Evolutionary conservation across 1,140 invertebrate genomes (phyloP), one percentile per base, ranked within the genome.

Genomic region (Chionoecetes opilio): DNA sequence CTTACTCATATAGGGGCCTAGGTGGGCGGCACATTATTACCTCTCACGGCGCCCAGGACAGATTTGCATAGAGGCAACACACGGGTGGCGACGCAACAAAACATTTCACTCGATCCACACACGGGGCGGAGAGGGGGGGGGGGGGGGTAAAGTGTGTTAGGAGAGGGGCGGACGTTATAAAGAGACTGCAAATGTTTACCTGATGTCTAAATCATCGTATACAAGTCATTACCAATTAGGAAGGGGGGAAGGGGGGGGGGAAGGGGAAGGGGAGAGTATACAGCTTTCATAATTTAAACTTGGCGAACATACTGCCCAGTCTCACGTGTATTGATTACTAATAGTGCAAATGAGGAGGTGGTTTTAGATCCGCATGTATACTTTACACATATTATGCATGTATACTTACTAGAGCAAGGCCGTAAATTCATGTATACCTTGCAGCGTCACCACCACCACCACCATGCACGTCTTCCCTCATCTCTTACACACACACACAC

Each of bases 1-100:
- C 63, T 75, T 75, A 75, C 63, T 75, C 63, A 75, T 75, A n/a
- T n/a, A n/a, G n/a, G n/a, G n/a, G n/a, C n/a, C n/a, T n/a, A 75
- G 63, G 63, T 75, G 63, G 63, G 63, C 41, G 14, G 41, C 63
- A 75, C 63, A 75, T 75, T 26, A 75, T 75, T 75, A 75, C 63
- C 63, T 26, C 63, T 75, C 63, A n/a, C 63, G n/a, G 63, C 63
- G 21, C 63, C 63, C 11, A 75, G 21, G 63, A 11, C 6, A 75
- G 63, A 75, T 75, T 75, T 75, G 63, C 63, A 75, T n/a, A 75
- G 21, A n/a, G 63, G 63, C 21, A 75, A 75, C 63, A 26, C 63
- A 75, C 63, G 63, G 63, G 21, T 26, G 63, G 21, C 63, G 63
- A 75, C 63, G 21, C 63, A 26, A 75, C 63, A n/a, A n/a, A 75